Percentiles rank a stretch among this genome's conserved stretches.
Conservation (phyloP, 2,797 vertebrate species). For the Falco berigora region DNA sequence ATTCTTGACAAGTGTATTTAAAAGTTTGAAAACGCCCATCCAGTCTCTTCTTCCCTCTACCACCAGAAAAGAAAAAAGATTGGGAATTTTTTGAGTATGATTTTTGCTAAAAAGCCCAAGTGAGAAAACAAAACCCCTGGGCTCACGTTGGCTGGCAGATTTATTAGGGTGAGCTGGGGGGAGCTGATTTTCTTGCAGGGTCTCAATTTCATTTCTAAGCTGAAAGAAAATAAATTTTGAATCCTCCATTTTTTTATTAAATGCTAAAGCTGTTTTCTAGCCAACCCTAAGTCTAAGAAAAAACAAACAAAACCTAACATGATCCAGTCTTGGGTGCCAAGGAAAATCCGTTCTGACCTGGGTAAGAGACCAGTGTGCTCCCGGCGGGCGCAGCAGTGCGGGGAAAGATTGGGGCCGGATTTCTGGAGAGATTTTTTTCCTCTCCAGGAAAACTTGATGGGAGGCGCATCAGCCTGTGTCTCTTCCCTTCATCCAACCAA, state of each 20-base stretch:
- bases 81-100: not conserved
- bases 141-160: not conserved
- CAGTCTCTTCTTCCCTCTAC: not conserved
- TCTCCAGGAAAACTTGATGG: not conserved
- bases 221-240: conserved; percentile 2
- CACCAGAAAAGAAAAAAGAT: not conserved
- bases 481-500: not conserved
- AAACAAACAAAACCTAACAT: not conserved
- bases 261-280: not conserved
- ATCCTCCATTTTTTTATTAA: not conserved
- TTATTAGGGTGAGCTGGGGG: not conserved
- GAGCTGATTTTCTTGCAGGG: not conserved
- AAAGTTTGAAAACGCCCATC: not conserved
- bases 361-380: not conserved
- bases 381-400: rapidly evolving
- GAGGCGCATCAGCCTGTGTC: not conserved
- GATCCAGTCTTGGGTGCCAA: not conserved
- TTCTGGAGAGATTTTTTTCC: not conserved
- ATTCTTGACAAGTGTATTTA: not conserved
- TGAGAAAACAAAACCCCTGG: not conserved
- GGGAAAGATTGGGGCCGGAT: not conserved
- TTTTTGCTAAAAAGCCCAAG: not conserved
- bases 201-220: conserved; percentile 27
- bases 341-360: not conserved
- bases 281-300: not conserved